Evolutionary conservation across 2,888 invertebrate species (phyloP), one percentile per base, ranked within the genome.

Genomic region (Gandaritis pyraliata): DNA sequence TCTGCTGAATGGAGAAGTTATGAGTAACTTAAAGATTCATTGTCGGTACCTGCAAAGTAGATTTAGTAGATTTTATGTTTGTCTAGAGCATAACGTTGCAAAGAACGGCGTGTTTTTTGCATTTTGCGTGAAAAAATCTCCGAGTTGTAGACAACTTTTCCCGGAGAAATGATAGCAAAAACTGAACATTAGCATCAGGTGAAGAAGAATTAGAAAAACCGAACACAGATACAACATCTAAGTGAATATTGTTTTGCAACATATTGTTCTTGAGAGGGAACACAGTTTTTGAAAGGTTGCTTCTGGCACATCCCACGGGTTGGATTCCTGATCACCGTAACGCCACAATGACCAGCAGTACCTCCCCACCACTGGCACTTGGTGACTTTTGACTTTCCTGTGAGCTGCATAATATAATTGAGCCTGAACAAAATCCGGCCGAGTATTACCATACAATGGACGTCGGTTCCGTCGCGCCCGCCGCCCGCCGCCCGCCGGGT

Each of bases 321-420:
- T 72, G 58, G 66, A 68, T 74, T 76, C 77, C 64, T 2, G 72
- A 73, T 72, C 77, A 75, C 78, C 75, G 74, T 80, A 77, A 84
- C 85, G 85, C 73, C 78, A 82, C 83, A 85, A 85, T 84, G 81
- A 82, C 76, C 82, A 81, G 59, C 59, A 59, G 57, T 49, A 52
- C 46, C 16, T 16, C 16, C 43, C 43, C 39, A 48, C 45, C 50
- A 48, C 50, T 49, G 59, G 48, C 64, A 58, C 53, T 63, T 56
- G 85, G 84, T 90, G 90, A 90, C 91, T 90, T 90, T 91, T 92
- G 90, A 90, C 90, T 91, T 89, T 87, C 83, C 84, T 85, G 81
- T 86, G 85, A 88, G 89, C 90, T 89, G 89, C 90, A 89, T 91
- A 90, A 90, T 91, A 88, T 92, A 92, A 91, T 92, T 92, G 91